Evolutionary conservation across 2,113 vertebrate genomes (phyloP).

Genomic region (Sialia sialis): DNA sequence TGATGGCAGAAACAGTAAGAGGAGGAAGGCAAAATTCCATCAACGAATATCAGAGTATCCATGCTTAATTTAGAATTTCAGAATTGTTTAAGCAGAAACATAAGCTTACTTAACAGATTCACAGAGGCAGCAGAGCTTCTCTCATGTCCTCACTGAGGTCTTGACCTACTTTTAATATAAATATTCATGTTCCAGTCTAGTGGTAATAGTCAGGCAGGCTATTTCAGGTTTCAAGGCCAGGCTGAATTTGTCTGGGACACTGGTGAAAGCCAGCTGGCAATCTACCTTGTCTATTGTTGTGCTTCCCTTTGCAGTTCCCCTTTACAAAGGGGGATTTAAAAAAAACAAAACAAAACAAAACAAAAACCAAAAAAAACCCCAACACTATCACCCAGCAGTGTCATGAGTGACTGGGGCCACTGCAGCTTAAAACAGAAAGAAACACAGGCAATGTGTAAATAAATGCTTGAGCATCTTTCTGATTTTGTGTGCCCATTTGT

Average conservation of each 20-base stretch:
- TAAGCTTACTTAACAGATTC: neutral
- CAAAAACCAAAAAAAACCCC: too few relatives aligned
- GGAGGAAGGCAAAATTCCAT: neutral
- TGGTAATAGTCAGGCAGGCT: neutral
- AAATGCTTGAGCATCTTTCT: neutral
- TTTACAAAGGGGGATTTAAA: neutral
- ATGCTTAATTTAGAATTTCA: neutral
- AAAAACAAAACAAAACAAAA: too few relatives aligned
- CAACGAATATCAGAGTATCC: neutral
- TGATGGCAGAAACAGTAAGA: neutral
- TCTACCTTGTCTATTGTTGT: neutral
- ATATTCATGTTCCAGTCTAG: neutral
- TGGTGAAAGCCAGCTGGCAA: neutral
- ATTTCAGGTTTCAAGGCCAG: neutral
- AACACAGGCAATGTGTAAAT: fast-evolving
- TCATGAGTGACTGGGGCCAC: neutral
- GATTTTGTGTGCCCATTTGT: neutral
- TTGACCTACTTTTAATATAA: neutral
- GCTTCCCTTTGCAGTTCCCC: neutral
- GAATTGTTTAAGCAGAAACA: neutral
- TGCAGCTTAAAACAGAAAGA: neutral
- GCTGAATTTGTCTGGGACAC: neutral
- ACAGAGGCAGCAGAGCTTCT: neutral
- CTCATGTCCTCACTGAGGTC: neutral
- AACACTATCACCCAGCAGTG: neutral